These are phyloP conservation scores for Drosophila neocordata DNA, from an alignment of 1,140 invertebrate species.

Conservation along the genomic window DNA sequence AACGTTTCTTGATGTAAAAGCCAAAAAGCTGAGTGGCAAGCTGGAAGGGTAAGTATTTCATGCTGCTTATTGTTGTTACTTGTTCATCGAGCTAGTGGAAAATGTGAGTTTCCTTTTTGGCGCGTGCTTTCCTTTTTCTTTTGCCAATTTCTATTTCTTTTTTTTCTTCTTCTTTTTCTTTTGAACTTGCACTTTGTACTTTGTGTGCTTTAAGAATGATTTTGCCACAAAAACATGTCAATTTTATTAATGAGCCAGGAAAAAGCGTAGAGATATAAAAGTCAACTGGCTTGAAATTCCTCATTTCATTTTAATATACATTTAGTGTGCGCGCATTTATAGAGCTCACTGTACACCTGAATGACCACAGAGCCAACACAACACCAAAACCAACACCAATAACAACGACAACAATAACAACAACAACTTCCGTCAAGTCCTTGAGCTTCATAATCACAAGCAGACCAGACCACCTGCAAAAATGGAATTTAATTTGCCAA, in stretches of 20 bases:
- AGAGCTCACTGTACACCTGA: slow-evolving; percentile 28
- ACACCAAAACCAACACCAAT: neutral
- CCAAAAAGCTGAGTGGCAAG: no score
- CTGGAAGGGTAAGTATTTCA: neutral
- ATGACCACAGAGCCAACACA: slow-evolving; percentile 32
- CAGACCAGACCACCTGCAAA: slow-evolving; percentile 45
- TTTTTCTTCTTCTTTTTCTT: slow-evolving; percentile 19
- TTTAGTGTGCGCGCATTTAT: slow-evolving; percentile 10
- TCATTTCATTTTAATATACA: slow-evolving; percentile 27
- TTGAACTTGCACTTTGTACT: slow-evolving; percentile 24
- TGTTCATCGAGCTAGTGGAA: slow-evolving; percentile 59
- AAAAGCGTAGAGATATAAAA: slow-evolving; percentile 27
- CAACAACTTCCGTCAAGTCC: slow-evolving; percentile 32
- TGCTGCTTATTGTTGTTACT: slow-evolving; percentile 21
- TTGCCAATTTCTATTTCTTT: slow-evolving; percentile 30
- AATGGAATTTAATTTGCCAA: slow-evolving; percentile 75
- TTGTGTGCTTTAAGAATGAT: slow-evolving; percentile 18
- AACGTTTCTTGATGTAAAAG: no score
- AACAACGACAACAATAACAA: neutral
- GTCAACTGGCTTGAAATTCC: slow-evolving; percentile 4
- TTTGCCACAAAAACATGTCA: slow-evolving; percentile 47
- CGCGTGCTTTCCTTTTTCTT: slow-evolving; percentile 56
- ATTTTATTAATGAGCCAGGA: slow-evolving; percentile 68
- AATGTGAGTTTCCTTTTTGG: slow-evolving; percentile 67
- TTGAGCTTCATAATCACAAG: slow-evolving; percentile 55